phyloP scores from a whole-genome alignment of 2,888 invertebrate genomes.

The Campopleginae sp. region DNA sequence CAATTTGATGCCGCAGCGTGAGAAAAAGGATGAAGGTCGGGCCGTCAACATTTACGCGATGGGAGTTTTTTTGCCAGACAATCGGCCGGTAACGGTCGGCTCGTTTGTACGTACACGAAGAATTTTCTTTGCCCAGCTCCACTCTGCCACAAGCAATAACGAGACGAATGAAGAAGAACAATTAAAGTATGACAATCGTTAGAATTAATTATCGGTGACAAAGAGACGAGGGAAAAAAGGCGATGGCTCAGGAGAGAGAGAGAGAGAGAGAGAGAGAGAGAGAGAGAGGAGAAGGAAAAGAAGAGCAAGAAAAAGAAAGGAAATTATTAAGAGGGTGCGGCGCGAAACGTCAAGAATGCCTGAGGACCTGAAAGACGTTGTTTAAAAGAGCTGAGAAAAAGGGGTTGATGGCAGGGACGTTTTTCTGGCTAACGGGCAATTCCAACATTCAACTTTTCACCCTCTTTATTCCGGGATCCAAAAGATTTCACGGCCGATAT shows the following conservation, averaged over 20 bases:
- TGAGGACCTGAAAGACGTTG: slow-evolving; percentile 82
- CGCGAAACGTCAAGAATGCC: slow-evolving; percentile 75
- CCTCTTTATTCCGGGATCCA: slow-evolving; percentile 23
- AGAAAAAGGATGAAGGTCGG: not conserved
- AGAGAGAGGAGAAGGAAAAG: slow-evolving; percentile 27
- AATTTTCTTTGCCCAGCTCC: slow-evolving; percentile 36
- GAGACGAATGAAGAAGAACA: slow-evolving; percentile 76
- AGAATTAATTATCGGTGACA: slow-evolving; percentile 83
- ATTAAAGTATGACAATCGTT: slow-evolving; percentile 84
- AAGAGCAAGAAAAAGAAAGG: slow-evolving; percentile 27
- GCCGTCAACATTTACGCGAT: slow-evolving; percentile 32
- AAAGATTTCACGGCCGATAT: slow-evolving; percentile 48
- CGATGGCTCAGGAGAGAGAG: slow-evolving; percentile 40
- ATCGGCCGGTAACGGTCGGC: slow-evolving; percentile 64
- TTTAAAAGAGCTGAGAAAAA: slow-evolving; percentile 79
- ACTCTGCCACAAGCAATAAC: slow-evolving; percentile 37
- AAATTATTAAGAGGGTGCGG: slow-evolving; percentile 14
- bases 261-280: slow-evolving; percentile 9
- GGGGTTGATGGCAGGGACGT: slow-evolving; percentile 69
- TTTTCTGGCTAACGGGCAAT: slow-evolving; percentile 51
- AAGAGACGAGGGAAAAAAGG: slow-evolving; percentile 71
- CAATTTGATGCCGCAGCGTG: not conserved
- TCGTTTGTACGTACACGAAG: slow-evolving; percentile 50
- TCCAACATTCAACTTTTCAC: slow-evolving; percentile 26
- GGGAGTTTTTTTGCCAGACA: slow-evolving; percentile 68